phyloP scores from a whole-genome alignment of 2,888 invertebrate species.

The Thymelicus acteon region DNA sequence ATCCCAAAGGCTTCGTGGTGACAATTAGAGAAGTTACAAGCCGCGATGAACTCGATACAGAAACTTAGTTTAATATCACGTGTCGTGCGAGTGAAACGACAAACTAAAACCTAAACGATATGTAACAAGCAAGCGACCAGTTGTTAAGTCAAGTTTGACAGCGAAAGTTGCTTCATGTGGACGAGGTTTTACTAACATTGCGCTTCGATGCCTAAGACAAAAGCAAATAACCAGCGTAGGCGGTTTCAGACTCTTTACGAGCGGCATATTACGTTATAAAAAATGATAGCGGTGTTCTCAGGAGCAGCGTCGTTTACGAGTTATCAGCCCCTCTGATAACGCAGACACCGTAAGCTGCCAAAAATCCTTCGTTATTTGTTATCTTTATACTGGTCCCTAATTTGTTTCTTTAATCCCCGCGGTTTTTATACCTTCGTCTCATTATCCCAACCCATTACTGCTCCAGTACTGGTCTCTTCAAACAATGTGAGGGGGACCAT shows the following conservation, averaged over 20 bases:
- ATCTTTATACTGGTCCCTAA: background rate
- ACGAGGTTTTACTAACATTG: constrained; percentile 10
- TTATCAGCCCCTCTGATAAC: constrained; percentile 31
- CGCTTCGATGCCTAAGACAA: constrained; percentile 20
- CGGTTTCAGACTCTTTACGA: constrained; percentile 62
- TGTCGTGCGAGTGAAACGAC: background rate
- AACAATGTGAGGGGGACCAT: too few species aligned
- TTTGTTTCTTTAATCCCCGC: background rate
- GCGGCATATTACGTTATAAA: constrained; percentile 67
- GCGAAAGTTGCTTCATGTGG: background rate
- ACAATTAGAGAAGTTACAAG: background rate
- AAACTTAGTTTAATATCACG: too few species aligned
- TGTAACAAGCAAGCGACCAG: background rate
- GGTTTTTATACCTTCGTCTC: background rate
- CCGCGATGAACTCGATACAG: too few species aligned
- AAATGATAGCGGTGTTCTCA: constrained; percentile 31
- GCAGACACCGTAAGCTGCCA: constrained; percentile 16
- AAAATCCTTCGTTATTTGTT: constrained; percentile 9
- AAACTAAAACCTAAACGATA: background rate
- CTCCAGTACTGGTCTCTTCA: too few species aligned
- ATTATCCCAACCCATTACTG: background rate
- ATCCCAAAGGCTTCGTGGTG: background rate
- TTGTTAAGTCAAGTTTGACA: background rate
- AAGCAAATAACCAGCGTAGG: constrained; percentile 32
- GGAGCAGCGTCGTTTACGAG: constrained; percentile 30